Base-by-base conservation (phyloP, 1,140 invertebrate genomes). In the Drosophila suzukii region DNA sequence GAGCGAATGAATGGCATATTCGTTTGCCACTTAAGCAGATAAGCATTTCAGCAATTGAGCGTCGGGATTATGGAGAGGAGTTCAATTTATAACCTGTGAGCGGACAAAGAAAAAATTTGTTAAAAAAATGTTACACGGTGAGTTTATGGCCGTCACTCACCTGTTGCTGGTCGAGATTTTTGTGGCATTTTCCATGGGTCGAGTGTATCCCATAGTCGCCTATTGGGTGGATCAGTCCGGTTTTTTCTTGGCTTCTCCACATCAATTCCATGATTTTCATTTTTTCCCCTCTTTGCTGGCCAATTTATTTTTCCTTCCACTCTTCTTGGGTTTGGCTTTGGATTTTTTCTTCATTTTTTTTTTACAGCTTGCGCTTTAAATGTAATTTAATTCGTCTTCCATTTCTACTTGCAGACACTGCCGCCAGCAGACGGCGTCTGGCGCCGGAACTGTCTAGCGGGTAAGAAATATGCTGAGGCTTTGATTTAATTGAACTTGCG, bases 321-420 rank as follows among this genome's bases (percentile, higher is more conserved):
- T 78, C 56, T 70, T 49, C 44, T 60, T 61, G 44, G 36, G 36
- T 4, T 11, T 46, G 53, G 57, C 57, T 43, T 43, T 20, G 15
- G 15, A 6, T 43, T 15, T 10, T 43, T 43, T 17, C 7, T 3
- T 0, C 0, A 20, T 20, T 3, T 46, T 46, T 46, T 68, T 63
- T 72, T 62, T 67, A 41, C 56, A 59, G 67, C 53, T 71, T 75
- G 70, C 60, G 63, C 80, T 91, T 91, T 90, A 81, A 91, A 83
- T 55, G 70, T 89, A 91, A 91, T 91, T 91, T 89, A 91, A 91
- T 91, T 91, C 88, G 71, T 91, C 75, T 89, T 91, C 50, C 65
- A 50, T 85, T 81, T 91, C 60, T 77, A 63, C 63, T 91, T 91
- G 27, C 84, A 88, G 84, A 89, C 75, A 50, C 70, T 66, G 79